Percentiles rank a stretch among this genome's conserved stretches.
Evolutionary conservation across 2,113 vertebrate species (phyloP).

Genomic region (Pedionomus torquatus): DNA sequence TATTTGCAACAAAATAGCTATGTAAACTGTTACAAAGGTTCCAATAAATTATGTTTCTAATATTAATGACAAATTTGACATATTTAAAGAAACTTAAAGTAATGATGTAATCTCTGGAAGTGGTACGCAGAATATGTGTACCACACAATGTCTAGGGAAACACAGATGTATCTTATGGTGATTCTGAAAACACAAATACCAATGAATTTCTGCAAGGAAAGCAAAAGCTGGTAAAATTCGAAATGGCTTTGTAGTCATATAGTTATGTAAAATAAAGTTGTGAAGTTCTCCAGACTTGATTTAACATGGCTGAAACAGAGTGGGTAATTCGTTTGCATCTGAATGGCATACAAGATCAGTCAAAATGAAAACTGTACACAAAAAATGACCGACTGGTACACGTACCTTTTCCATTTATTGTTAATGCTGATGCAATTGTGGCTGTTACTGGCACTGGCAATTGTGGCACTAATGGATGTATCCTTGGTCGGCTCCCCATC

Average conservation of each 20-base stretch:
- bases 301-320: not conserved
- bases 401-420: slow-evolving; percentile 88
- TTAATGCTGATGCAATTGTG: slow-evolving; percentile 80
- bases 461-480: slow-evolving; percentile 79
- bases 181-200: slow-evolving; percentile 18
- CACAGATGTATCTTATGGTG: not conserved
- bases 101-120: not conserved
- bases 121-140: not conserved
- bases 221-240: not conserved
- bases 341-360: not conserved
- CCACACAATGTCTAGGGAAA: not conserved
- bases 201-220: not conserved
- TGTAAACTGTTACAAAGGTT: not conserved
- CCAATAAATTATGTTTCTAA: not conserved
- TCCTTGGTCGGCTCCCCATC: slow-evolving; percentile 92
- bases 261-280: not conserved
- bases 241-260: not conserved
- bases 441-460: slow-evolving; percentile 82
- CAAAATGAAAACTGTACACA: not conserved
- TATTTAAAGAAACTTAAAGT: slow-evolving; percentile 1
- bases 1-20: not conserved
- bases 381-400: not conserved
- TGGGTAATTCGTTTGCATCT: not conserved
- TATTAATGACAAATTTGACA: not conserved
- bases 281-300: not conserved